phyloP scores from a whole-genome alignment of 2,113 vertebrate genomes.

The Athene noctua region DNA sequence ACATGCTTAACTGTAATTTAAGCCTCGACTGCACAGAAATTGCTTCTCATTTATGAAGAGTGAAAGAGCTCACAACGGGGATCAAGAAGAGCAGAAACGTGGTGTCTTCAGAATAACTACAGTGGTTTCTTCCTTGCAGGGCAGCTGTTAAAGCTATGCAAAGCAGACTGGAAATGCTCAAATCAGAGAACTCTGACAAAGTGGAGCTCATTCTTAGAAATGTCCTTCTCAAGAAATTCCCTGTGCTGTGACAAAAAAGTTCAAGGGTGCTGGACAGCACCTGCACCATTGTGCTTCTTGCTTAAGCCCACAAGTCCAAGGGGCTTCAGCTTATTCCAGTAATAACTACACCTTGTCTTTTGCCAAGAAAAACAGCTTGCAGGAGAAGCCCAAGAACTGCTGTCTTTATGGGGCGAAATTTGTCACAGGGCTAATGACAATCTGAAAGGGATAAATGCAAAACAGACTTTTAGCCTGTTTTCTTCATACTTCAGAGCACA shows the following conservation, averaged over 20 bases:
- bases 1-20: not conserved
- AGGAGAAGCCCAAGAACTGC: not conserved
- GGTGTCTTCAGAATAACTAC: not conserved
- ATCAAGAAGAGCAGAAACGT: not conserved
- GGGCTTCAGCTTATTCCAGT: not conserved
- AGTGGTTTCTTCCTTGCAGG: not conserved
- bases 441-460: not conserved
- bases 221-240: not conserved
- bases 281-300: not conserved
- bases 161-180: not conserved
- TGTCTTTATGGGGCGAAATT: not conserved
- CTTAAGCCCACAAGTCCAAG: not conserved
- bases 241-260: not conserved
- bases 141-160: not conserved
- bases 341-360: not conserved
- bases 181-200: not conserved
- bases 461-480: not conserved
- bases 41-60: slow-evolving; percentile 21
- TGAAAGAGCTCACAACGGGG: not conserved
- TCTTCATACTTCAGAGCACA: not conserved
- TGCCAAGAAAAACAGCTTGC: not conserved
- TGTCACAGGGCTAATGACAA: not conserved
- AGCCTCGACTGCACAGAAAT: not conserved
- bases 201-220: rapidly evolving
- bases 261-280: not conserved